Conservation (phyloP, 2,888 invertebrate species). For the Serripes groenlandicus region DNA sequence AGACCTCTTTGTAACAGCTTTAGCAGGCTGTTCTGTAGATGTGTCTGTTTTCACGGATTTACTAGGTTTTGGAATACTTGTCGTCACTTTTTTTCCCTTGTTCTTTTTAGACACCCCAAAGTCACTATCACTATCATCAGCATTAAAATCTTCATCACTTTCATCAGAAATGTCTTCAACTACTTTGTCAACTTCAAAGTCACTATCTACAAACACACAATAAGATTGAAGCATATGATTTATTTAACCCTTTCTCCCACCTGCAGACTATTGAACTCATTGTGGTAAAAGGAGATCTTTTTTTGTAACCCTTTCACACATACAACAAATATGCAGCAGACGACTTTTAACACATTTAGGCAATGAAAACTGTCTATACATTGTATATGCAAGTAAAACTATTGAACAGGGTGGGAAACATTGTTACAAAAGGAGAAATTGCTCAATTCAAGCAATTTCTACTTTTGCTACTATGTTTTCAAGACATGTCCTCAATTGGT, state of each 20-base stretch:
- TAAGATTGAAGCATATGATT: too few species aligned
- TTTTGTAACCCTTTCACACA: too few species aligned
- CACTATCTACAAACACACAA: constrained; percentile 40
- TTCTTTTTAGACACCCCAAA: constrained; percentile 55
- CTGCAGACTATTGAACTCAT: background rate
- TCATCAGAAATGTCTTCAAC: constrained; percentile 55
- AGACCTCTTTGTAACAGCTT: background rate
- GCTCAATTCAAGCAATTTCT: too few species aligned
- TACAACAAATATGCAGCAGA: too few species aligned
- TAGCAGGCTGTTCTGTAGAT: background rate
- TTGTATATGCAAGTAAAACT: too few species aligned
- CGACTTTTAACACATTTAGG: too few species aligned
- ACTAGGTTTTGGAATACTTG: constrained; percentile 51
- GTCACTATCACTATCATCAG: constrained; percentile 67
- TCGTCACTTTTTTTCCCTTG: constrained; percentile 12
- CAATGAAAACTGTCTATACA: too few species aligned
- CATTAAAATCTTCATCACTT: constrained; percentile 60
- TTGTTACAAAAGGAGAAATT: too few species aligned
- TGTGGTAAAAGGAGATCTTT: background rate
- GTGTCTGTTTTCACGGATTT: constrained; percentile 16
- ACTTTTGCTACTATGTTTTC: too few species aligned
- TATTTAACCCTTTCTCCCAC: too few species aligned
- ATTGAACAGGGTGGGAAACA: too few species aligned
- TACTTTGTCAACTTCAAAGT: constrained; percentile 48
- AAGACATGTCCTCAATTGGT: too few species aligned